Conservation (phyloP, 2,888 invertebrate genomes). For the Escarpia spicata region DNA sequence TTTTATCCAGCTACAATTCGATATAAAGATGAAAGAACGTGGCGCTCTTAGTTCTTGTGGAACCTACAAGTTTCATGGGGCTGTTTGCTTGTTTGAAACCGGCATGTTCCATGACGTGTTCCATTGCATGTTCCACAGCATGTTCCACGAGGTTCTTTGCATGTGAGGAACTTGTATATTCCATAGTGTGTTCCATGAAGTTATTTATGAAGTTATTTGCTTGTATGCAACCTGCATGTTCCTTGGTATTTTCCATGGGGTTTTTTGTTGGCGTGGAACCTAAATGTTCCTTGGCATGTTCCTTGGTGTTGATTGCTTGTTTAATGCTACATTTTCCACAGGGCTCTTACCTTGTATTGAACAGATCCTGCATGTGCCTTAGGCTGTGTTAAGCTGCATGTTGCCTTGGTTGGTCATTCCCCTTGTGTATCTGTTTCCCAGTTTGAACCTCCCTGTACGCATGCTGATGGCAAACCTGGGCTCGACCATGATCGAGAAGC, state of each 20-base stretch:
- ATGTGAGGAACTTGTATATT: too few species aligned
- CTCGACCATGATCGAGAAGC: conserved; percentile 69
- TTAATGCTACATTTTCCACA: neutral
- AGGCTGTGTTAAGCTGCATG: neutral
- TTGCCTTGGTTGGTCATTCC: neutral
- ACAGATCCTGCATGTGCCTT: neutral
- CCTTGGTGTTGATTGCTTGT: neutral
- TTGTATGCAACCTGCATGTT: neutral
- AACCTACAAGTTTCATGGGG: too few species aligned
- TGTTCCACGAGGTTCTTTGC: too few species aligned
- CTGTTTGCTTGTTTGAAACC: too few species aligned
- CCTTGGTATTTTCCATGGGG: neutral
- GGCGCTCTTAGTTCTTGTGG: too few species aligned
- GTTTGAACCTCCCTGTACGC: conserved; percentile 28
- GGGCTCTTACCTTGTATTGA: neutral
- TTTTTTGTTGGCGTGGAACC: neutral
- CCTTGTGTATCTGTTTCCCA: conserved; percentile 20
- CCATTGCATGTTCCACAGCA: too few species aligned
- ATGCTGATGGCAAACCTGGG: conserved; percentile 67
- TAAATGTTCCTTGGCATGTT: neutral
- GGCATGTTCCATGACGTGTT: too few species aligned
- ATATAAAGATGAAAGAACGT: too few species aligned
- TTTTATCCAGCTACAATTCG: too few species aligned
- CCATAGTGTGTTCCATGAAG: too few species aligned
- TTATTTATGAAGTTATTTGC: neutral